These are phyloP conservation scores for Nylanderia fulva DNA, from an alignment of 1,140 invertebrate genomes.

Conservation along the genomic window DNA sequence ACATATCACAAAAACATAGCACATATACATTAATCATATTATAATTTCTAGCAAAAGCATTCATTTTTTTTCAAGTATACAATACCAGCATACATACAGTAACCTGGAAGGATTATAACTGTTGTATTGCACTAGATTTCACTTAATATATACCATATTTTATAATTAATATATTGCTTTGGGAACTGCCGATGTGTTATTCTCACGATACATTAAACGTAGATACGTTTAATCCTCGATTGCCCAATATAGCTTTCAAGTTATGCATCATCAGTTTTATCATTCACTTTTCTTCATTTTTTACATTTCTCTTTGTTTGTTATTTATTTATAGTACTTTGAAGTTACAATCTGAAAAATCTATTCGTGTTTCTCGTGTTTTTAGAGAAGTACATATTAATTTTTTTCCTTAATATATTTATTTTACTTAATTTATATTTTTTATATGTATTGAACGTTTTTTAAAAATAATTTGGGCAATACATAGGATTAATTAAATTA, in stretches of 20 bases:
- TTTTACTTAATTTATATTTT: conserved; percentile 6
- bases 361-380: background rate
- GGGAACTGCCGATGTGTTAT: conserved; percentile 17
- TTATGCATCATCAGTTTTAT: conserved; percentile 10
- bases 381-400: conserved; percentile 9
- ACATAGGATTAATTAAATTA: conserved; percentile 13
- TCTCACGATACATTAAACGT: background rate
- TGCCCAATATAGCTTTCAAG: background rate
- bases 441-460: background rate
- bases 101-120: conserved; percentile 8
- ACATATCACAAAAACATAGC: background rate
- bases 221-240: conserved; percentile 11
- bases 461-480: conserved; percentile 22
- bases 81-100: conserved; percentile 4
- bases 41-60: conserved; percentile 37
- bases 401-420: too few relatives aligned
- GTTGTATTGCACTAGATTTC: background rate
- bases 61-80: conserved; percentile 26
- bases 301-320: background rate
- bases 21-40: background rate
- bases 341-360: background rate
- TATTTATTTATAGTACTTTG: background rate
- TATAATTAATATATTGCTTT: conserved; percentile 50
- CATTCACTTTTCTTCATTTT: conserved; percentile 9
- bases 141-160: conserved; percentile 12